A percentile compares a stretch with the other conserved stretches of the same genome.
Evolutionary conservation across 2,113 vertebrate genomes (phyloP).

Genomic region (Dasyprocta punctata): DNA sequence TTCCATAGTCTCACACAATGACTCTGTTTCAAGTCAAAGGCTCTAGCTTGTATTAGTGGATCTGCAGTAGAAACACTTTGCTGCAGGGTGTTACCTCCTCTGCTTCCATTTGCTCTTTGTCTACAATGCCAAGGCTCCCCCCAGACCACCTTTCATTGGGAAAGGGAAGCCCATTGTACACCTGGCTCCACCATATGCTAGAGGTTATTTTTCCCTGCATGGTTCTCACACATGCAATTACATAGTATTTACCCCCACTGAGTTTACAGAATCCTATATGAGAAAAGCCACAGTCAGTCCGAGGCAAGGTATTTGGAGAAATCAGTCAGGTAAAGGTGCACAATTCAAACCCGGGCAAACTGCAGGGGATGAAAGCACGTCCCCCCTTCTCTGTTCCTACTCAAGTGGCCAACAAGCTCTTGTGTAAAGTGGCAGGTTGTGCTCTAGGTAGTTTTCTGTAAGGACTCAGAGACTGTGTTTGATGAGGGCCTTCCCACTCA

Average conservation of each 20-base stretch:
- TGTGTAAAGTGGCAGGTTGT: not conserved
- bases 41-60: not conserved
- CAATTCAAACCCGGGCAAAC: not conserved
- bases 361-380: not conserved
- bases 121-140: conserved; percentile 52
- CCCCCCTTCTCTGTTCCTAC: not conserved
- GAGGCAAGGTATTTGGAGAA: not conserved
- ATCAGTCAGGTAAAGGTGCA: not conserved
- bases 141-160: conserved; percentile 10
- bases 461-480: not conserved
- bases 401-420: not conserved
- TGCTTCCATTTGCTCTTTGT: not conserved
- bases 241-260: conserved; percentile 73
- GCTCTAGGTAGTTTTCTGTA: not conserved
- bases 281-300: not conserved
- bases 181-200: conserved; percentile 74
- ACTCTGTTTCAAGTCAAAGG: not conserved
- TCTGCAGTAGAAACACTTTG: not conserved
- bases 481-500: not conserved
- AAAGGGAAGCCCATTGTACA: conserved; percentile 52
- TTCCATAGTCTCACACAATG: not conserved
- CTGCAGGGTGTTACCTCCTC: not conserved
- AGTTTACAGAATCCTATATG: conserved; percentile 45
- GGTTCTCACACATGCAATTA: conserved; percentile 58
- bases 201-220: conserved; percentile 47